These are phyloP conservation scores for Semotilus atromaculatus DNA, from an alignment of 2,797 vertebrate species.

Conservation along the genomic window DNA sequence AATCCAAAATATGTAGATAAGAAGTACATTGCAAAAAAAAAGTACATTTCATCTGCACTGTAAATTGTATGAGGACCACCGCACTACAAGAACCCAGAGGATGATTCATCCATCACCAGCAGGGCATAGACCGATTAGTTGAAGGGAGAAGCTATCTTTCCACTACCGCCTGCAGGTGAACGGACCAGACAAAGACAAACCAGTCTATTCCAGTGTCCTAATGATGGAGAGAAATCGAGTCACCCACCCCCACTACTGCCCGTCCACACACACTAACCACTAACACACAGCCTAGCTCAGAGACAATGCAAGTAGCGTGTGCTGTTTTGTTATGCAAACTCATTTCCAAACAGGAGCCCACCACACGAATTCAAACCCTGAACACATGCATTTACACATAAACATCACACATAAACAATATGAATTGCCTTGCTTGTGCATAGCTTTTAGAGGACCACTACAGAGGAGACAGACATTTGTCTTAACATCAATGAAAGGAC, in stretches of 20 bases:
- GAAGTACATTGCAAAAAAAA: not conserved
- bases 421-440: not conserved
- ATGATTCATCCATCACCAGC: slow-evolving; percentile 29
- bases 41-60: not conserved
- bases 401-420: not conserved
- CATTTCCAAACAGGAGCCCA: slow-evolving; percentile 46
- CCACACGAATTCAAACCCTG: slow-evolving; percentile 4
- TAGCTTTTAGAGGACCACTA: not conserved
- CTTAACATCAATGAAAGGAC: slow-evolving; percentile 22
- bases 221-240: slow-evolving; percentile 46
- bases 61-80: slow-evolving; percentile 17
- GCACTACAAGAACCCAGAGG: slow-evolving; percentile 10
- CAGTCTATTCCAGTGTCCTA: slow-evolving; percentile 44
- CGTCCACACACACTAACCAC: slow-evolving; percentile 10
- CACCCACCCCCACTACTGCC: slow-evolving; percentile 14
- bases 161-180: slow-evolving; percentile 33
- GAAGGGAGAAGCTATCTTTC: slow-evolving; percentile 31
- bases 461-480: not conserved
- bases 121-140: slow-evolving; percentile 16
- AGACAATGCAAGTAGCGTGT: slow-evolving; percentile 32
- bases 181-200: slow-evolving; percentile 42
- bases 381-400: slow-evolving; percentile 12
- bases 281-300: slow-evolving; percentile 16
- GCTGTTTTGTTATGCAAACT: slow-evolving; percentile 61
- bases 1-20: not conserved